Evolutionary conservation across 2,797 vertebrate genomes (phyloP).

Genomic region (Betta splendens): DNA sequence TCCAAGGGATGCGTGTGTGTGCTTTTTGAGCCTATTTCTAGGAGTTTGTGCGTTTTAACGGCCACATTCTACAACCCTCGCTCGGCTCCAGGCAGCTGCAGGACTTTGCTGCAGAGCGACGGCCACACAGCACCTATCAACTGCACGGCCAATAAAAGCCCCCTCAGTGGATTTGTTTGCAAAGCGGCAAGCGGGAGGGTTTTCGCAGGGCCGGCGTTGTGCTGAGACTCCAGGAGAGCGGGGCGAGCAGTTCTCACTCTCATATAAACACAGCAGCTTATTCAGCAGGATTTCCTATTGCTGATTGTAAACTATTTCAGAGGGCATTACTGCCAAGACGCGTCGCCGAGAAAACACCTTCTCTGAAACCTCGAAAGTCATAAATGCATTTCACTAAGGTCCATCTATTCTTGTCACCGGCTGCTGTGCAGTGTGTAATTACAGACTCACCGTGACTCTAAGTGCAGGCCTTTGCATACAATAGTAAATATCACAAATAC

Average conservation of each 20-base stretch:
- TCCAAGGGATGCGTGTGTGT: slow-evolving; percentile 13
- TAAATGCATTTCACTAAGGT: slow-evolving; percentile 26
- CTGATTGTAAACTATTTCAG: slow-evolving; percentile 39
- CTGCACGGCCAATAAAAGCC: slow-evolving; percentile 14
- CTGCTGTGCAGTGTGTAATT: slow-evolving; percentile 51
- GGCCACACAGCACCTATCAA: not conserved
- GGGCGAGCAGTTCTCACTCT: slow-evolving; percentile 21
- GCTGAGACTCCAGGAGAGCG: slow-evolving; percentile 9
- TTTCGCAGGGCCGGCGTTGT: slow-evolving; percentile 11
- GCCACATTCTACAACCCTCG: no score
- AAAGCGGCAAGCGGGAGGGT: slow-evolving; percentile 7
- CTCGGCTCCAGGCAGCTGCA: slow-evolving; percentile 2
- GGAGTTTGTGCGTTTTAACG: slow-evolving; percentile 11
- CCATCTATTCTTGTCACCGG: slow-evolving; percentile 21
- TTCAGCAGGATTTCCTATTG: slow-evolving; percentile 45
- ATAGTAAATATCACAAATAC: slow-evolving; percentile 27
- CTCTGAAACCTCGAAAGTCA: slow-evolving; percentile 33
- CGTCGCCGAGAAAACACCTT: slow-evolving; percentile 29
- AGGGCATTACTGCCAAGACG: slow-evolving; percentile 27
- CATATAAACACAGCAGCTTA: slow-evolving; percentile 17
- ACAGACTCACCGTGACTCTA: slow-evolving; percentile 26
- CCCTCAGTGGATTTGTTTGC: slow-evolving; percentile 5
- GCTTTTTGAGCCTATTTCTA: not conserved
- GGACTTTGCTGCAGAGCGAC: slow-evolving; percentile 3
- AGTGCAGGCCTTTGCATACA: slow-evolving; percentile 36